These are phyloP conservation scores for Epinotia ramella DNA, from an alignment of 2,888 invertebrate species.

Conservation along the genomic window DNA sequence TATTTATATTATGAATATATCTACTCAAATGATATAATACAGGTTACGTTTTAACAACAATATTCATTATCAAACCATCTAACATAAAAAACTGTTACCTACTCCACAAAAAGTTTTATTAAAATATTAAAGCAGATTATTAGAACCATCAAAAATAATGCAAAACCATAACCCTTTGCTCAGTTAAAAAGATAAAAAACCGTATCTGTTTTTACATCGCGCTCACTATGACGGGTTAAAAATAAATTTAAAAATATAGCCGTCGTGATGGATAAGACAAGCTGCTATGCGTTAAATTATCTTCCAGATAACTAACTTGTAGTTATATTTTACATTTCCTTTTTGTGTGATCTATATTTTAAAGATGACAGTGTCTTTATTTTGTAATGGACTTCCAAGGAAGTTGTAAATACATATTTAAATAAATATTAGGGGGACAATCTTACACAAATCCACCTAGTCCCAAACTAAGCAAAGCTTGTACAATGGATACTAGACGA, in stretches of 20 bases:
- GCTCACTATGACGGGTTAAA: conserved; percentile 54
- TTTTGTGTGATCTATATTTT: conserved; percentile 58
- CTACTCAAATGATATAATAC: no score
- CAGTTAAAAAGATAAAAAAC: neutral
- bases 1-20: no score
- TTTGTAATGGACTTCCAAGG: conserved; percentile 2
- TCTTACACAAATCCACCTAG: no score
- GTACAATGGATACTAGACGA: no score
- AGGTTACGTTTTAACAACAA: no score
- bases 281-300: conserved; percentile 61
- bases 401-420: no score
- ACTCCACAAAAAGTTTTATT: neutral
- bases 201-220: conserved; percentile 54
- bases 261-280: conserved; percentile 55
- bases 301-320: conserved; percentile 59
- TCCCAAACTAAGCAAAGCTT: no score
- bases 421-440: no score
- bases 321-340: conserved; percentile 56
- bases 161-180: conserved; percentile 23
- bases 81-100: neutral
- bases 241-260: conserved; percentile 64
- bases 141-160: conserved; percentile 13
- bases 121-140: conserved; percentile 13
- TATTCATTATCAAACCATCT: neutral
- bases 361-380: conserved; percentile 3